Evolutionary conservation across 2,888 invertebrate genomes (phyloP).

Genomic region (Ceramica pisi): DNA sequence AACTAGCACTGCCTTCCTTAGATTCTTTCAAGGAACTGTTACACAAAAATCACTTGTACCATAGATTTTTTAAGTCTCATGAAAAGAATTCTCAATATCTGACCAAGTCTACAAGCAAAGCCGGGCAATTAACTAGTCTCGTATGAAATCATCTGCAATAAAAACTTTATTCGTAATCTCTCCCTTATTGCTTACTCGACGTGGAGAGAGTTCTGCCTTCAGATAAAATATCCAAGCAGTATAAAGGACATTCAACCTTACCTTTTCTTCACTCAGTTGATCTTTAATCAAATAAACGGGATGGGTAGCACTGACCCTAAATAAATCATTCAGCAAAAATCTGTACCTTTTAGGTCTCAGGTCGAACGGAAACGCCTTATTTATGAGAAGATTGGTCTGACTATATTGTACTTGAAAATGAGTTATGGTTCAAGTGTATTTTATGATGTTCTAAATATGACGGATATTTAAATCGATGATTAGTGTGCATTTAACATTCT

Average conservation of each 20-base stretch:
- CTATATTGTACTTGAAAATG: constrained; percentile 17
- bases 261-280: constrained; percentile 55
- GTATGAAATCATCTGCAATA: not conserved
- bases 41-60: not conserved
- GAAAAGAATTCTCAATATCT: not conserved
- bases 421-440: not conserved
- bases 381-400: constrained; percentile 25
- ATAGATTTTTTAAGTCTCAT: no score
- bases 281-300: constrained; percentile 57
- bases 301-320: constrained; percentile 44
- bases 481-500: not conserved
- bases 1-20: no score
- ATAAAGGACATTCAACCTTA: constrained; percentile 19
- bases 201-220: not conserved
- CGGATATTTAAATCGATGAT: not conserved
- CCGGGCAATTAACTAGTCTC: not conserved
- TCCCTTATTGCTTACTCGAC: constrained; percentile 25
- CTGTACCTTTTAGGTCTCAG: constrained; percentile 38
- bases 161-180: constrained; percentile 17
- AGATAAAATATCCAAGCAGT: constrained; percentile 29
- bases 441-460: not conserved
- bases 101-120: not conserved
- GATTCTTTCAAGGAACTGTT: not conserved
- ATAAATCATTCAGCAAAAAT: constrained; percentile 50
- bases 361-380: constrained; percentile 25